Conservation (phyloP, 2,888 invertebrate species). For the Hydriomena furcata region DNA sequence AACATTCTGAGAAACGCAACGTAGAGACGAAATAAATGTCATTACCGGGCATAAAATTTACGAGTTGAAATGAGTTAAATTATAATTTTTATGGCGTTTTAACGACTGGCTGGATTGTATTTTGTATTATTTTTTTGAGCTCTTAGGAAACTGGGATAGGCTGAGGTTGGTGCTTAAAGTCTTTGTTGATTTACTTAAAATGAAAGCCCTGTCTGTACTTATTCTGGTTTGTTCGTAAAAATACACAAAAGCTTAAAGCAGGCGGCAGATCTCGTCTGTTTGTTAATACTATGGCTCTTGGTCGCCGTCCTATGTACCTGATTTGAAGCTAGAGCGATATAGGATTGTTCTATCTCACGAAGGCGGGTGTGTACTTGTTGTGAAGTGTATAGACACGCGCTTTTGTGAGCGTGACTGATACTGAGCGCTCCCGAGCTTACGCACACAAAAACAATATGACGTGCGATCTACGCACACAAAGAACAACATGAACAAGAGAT, state of each 20-base stretch:
- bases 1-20: constrained; percentile 48
- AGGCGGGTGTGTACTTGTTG: too few species aligned
- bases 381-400: too few species aligned
- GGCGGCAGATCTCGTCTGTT: neutral
- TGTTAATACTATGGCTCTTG: too few species aligned
- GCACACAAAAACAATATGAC: too few species aligned
- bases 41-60: constrained; percentile 58
- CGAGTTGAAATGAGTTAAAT: constrained; percentile 60
- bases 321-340: too few species aligned
- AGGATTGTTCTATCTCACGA: too few species aligned
- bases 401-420: too few species aligned
- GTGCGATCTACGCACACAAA: too few species aligned
- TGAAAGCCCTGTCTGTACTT: constrained; percentile 19
- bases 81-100: constrained; percentile 54
- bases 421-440: too few species aligned
- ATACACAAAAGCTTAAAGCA: neutral
- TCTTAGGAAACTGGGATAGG: constrained; percentile 15
- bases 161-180: constrained; percentile 4
- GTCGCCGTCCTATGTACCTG: too few species aligned
- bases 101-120: constrained; percentile 36
- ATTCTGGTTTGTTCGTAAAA: neutral
- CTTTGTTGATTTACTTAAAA: constrained; percentile 16
- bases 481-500: too few species aligned
- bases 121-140: constrained; percentile 29
- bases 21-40: constrained; percentile 49